Percentiles rank a stretch among this genome's conserved stretches.
These are phyloP conservation scores for Drosophila koepferae DNA, from an alignment of 2,888 invertebrate species.

Conservation along the genomic window DNA sequence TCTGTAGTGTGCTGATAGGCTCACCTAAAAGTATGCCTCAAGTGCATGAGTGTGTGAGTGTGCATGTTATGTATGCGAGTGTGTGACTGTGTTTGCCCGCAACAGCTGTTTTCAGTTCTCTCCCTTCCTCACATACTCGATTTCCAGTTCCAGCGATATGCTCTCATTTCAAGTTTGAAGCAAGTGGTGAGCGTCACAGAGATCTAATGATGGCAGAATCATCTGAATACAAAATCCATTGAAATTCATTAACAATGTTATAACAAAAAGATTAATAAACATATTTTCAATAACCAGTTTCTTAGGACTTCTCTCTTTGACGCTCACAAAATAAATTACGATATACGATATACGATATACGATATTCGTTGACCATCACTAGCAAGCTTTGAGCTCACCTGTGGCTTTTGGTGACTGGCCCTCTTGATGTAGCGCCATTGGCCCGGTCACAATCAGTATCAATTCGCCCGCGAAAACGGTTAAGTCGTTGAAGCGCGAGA, in stretches of 20 bases:
- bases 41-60: background rate
- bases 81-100: background rate
- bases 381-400: slow-evolving; percentile 56
- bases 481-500: slow-evolving; percentile 65
- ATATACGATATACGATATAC: background rate
- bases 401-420: slow-evolving; percentile 62
- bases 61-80: background rate
- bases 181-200: slow-evolving; percentile 37
- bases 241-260: background rate
- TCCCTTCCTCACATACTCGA: slow-evolving; percentile 14
- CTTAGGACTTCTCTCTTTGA: background rate
- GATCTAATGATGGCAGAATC: background rate
- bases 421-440: slow-evolving; percentile 45
- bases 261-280: background rate
- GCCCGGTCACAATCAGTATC: slow-evolving; percentile 63
- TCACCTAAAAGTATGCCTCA: slow-evolving; percentile 49
- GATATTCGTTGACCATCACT: slow-evolving; percentile 37
- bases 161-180: slow-evolving; percentile 56
- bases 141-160: slow-evolving; percentile 9
- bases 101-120: slow-evolving; percentile 30
- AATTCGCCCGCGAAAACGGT: slow-evolving; percentile 77
- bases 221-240: background rate
- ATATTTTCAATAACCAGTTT: background rate
- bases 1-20: background rate
- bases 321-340: background rate